A percentile compares a stretch with the other conserved stretches of the same genome.
Conservation (phyloP, 2,888 invertebrate genomes). For the Zootermopsis nevadensis region DNA sequence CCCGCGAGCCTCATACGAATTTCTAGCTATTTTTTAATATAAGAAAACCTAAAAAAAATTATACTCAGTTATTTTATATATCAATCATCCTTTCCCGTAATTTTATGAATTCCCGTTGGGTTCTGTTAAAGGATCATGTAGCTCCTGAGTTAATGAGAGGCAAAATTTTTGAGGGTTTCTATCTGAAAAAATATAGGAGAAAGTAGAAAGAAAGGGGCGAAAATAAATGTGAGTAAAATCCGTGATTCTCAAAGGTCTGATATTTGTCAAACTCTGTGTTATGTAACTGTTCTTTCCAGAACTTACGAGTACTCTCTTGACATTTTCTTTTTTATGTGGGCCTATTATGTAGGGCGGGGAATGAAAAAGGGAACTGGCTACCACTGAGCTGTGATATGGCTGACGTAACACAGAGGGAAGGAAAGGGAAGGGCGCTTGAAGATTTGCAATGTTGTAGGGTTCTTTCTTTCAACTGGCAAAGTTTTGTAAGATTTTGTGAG, state of each 20-base stretch:
- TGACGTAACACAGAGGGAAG: background rate
- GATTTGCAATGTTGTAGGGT: conserved; percentile 10
- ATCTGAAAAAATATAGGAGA: background rate
- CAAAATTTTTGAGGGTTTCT: background rate
- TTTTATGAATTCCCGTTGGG: too few species aligned
- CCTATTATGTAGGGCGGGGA: background rate
- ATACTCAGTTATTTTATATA: too few species aligned
- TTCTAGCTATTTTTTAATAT: too few species aligned
- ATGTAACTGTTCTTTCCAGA: background rate
- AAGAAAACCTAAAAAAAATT: too few species aligned
- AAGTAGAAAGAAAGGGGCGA: background rate
- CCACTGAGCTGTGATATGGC: conserved; percentile 10
- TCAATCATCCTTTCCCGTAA: too few species aligned
- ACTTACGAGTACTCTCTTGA: conserved; percentile 5
- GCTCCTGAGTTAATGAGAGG: background rate
- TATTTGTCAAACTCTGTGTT: conserved; percentile 1
- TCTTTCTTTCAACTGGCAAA: conserved; percentile 21
- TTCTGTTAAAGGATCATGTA: too few species aligned
- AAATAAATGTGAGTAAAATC: background rate
- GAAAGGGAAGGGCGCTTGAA: background rate
- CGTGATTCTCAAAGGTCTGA: background rate
- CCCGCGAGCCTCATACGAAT: too few species aligned
- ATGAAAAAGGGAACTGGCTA: background rate
- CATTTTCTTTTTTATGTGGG: conserved; percentile 13
- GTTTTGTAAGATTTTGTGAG: conserved; percentile 21